These are phyloP conservation scores for Hafferia zeledoni DNA, from an alignment of 2,797 vertebrate species.

Conservation along the genomic window DNA sequence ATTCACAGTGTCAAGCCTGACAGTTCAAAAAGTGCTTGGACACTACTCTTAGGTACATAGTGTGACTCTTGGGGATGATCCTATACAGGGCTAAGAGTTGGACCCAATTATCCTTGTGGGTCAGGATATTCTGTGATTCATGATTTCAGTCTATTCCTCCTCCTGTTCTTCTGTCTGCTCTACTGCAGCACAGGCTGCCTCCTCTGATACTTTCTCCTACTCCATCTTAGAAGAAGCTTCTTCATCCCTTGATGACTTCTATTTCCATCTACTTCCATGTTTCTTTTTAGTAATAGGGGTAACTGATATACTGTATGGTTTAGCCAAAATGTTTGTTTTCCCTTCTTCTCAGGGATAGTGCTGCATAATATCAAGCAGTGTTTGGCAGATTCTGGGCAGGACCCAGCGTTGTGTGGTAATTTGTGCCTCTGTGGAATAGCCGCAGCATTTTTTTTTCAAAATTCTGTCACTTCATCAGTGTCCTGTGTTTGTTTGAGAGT, in stretches of 20 bases:
- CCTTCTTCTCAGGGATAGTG: background rate
- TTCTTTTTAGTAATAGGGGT: background rate
- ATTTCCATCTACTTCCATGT: background rate
- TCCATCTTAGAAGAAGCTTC: background rate
- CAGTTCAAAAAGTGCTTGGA: background rate
- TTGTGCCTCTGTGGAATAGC: background rate
- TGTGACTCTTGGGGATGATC: background rate
- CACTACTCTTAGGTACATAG: background rate
- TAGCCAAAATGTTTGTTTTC: background rate
- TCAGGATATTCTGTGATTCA: background rate
- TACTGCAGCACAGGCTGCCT: background rate
- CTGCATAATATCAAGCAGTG: background rate
- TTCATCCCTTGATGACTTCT: background rate
- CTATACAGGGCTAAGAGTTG: background rate
- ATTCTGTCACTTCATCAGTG: background rate
- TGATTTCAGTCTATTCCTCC: background rate
- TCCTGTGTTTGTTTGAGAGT: background rate
- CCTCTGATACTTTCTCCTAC: background rate
- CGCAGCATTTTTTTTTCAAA: background rate
- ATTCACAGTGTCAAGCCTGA: background rate
- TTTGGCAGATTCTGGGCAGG: background rate
- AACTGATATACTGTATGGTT: background rate
- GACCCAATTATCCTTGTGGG: background rate
- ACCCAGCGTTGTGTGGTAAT: rapidly evolving
- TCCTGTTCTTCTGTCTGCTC: background rate